These are phyloP conservation scores for Campylomormyrus tamandua DNA, from an alignment of 2,113 vertebrate species.

Conservation along the genomic window DNA sequence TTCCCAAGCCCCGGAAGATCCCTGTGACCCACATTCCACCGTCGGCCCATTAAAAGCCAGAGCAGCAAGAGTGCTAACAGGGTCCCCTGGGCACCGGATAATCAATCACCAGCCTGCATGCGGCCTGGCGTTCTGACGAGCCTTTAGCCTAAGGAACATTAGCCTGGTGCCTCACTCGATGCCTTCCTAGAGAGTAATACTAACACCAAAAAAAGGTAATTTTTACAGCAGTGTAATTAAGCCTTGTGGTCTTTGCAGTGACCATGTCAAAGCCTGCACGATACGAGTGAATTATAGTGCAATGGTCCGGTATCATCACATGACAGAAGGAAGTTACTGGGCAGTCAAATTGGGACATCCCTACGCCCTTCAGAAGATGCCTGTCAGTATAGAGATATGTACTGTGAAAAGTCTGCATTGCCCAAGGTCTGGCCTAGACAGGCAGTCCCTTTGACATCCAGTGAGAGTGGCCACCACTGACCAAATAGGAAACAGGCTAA, in stretches of 20 bases:
- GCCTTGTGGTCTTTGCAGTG: not conserved
- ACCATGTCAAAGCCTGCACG: not conserved
- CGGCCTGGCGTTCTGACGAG: not conserved
- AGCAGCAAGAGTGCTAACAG: not conserved
- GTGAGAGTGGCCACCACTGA: not conserved
- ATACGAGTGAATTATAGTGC: not conserved
- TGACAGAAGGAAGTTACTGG: not conserved
- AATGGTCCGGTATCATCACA: not conserved
- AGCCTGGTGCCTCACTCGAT: too few relatives aligned
- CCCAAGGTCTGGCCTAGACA: not conserved
- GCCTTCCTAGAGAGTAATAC: not conserved
- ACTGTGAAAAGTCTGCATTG: not conserved
- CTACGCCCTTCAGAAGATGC: not conserved
- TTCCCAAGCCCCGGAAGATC: not conserved
- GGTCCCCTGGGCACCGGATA: not conserved
- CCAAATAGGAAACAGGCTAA: not conserved
- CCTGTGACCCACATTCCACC: not conserved
- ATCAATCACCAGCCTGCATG: constrained; percentile 10
- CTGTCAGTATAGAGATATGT: not conserved
- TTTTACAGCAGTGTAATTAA: not conserved
- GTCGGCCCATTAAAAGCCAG: not conserved
- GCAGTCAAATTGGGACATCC: not conserved
- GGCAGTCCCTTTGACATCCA: not conserved
- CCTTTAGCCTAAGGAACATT: not conserved
- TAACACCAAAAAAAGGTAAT: not conserved